phyloP scores from a whole-genome alignment of 92 coral and sea anemone species.

The Nematostella vectensis region DNA sequence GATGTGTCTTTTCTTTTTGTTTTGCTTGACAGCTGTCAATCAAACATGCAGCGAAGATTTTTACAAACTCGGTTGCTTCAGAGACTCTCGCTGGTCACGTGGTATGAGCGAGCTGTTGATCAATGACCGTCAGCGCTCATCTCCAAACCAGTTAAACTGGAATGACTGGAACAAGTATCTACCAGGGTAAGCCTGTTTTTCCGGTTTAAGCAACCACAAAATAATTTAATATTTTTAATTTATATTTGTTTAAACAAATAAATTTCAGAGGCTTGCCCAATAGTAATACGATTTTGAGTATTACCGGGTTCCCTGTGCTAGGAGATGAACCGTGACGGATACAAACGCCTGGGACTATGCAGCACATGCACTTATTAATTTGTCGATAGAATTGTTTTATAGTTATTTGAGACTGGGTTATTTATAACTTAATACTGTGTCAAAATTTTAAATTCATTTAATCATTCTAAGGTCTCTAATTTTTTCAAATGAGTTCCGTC shows the following conservation, averaged over 20 bases:
- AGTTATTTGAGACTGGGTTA: not conserved
- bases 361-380: no score
- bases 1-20: no score
- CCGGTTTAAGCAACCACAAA: no score
- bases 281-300: no score
- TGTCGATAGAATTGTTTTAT: not conserved
- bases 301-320: no score
- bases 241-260: no score
- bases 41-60: not conserved
- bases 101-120: conserved; percentile 16
- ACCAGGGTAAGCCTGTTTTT: conserved; percentile 15
- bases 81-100: conserved; percentile 12
- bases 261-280: no score
- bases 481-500: not conserved
- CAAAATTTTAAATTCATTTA: no score
- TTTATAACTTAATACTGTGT: no score
- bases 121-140: conserved; percentile 21
- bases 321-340: no score
- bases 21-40: not conserved
- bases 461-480: not conserved
- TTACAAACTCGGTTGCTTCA: conserved; percentile 32
- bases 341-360: no score
- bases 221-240: no score
- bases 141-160: conserved; percentile 28
- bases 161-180: conserved; percentile 29